phyloP scores from a whole-genome alignment of 2,797 vertebrate genomes.

The Perodicticus potto region DNA sequence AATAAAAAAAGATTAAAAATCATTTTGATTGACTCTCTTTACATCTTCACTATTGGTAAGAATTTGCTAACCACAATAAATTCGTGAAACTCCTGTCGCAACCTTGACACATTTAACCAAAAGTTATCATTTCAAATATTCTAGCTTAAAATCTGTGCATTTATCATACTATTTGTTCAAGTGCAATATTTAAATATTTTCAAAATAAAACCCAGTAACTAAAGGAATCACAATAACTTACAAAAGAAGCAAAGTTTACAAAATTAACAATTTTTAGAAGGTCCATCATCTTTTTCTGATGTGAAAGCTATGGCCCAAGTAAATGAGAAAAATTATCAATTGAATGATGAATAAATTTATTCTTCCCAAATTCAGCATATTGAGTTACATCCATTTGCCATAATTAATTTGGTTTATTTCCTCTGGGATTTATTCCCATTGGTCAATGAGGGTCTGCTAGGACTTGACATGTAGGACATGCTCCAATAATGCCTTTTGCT shows the following conservation, averaged over 20 bases:
- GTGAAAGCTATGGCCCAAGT: no score
- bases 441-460: no score
- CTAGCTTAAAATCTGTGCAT: conserved; percentile 80
- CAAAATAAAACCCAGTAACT: conserved; percentile 82
- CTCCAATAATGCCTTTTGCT: no score
- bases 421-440: no score
- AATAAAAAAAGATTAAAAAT: conserved; percentile 83
- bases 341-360: no score
- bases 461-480: no score
- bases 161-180: conserved; percentile 83
- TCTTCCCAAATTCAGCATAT: no score
- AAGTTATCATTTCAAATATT: conserved; percentile 83
- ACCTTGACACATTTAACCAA: conserved; percentile 70
- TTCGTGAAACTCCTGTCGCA: conserved; percentile 72
- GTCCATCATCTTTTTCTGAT: background rate
- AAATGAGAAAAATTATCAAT: no score
- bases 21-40: conserved; percentile 77
- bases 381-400: no score
- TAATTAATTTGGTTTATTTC: no score
- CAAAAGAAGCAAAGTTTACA: conserved; percentile 80
- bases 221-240: conserved; percentile 83
- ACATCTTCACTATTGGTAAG: conserved; percentile 73
- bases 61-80: conserved; percentile 80
- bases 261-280: conserved; percentile 78
- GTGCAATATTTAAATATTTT: conserved; percentile 84